Evolutionary conservation across 1,140 invertebrate genomes (phyloP), one percentile per base, ranked within the genome.

Genomic region (Eciton burchellii): DNA sequence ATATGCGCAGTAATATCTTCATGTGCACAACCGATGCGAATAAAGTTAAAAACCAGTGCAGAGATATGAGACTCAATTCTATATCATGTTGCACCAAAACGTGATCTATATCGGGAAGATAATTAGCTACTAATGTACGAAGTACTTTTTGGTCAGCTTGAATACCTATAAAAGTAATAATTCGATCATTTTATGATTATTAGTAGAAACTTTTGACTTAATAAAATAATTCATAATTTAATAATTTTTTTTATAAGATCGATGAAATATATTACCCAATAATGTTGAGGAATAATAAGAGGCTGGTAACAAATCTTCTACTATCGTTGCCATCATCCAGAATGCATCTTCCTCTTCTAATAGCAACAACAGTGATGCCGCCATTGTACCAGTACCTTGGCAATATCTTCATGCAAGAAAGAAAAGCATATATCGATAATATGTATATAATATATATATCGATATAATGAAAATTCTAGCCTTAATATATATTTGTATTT

Each of bases 331-430:
- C 97, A 99, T 98, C 94, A 99, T 97, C 99, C 99, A 99, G 95
- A 99, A 99, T 65, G 98, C 96, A 94, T 99, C 98, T 94, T 99
- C 99, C 95, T 99, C 99, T 94, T 99, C 99, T 94, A 99, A 96
- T 66, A 99, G 96, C 0, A 99, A 95, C 77, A 99, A 94, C 29
- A 99, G 94, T 60, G 97, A 98, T n/a, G 99, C 98, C 56, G 97
- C 98, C 92, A 99, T 99, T 94, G 98, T 98, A 45, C 98, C 98
- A 56, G 98, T 99, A 47, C 99, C 99, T 95, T 99, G 99, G 92
- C 99, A 99, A 93, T 99, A 98, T 8, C 96, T 96, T 81, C 45
- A 90, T 82, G 82, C 8, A 87, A 74, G n/a, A 88, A 43, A 73
- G 35, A 60, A 84, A 43, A 19, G 54, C 56, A 35, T 57, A 62